Base-by-base conservation (phyloP, 2,888 invertebrate genomes). In the Apamea epomidion region DNA sequence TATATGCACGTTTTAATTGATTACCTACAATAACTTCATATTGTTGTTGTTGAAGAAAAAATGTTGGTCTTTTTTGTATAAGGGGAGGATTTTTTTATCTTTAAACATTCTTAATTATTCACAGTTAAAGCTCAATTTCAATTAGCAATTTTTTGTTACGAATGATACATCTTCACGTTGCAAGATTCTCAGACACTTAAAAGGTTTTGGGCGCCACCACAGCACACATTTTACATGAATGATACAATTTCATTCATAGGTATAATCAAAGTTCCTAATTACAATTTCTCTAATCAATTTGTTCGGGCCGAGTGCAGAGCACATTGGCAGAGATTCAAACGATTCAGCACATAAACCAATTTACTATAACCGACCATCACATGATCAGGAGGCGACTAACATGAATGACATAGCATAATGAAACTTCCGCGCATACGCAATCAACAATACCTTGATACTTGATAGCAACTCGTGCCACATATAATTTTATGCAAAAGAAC, bases 401-500 rank as follows among this genome's bases (percentile, higher is more conserved):
- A 86, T 89, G 90, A 92, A 93, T 94, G 94, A 95, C 94, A 92
- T 87, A 91, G 91, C 92, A 93, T 90, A 91, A 91, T 91, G 90
- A 88, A 86, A 92, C 92, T 93, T 93, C 94, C 94, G 93, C 89
- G 85, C 88, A 84, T 88, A 89, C 91, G 89, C 89, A 90, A 90
- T 84, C 89, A 88, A 91, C 92, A 92, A 93, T 92, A 84, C 86
- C 86, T 89, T 91, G 92, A 92, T 92, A 92, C 86, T 89, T 91
- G 92, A 92, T 92, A 92, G 91, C 91, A 89, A 88, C 71, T 84
- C 85, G 76, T 84, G 82, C 81, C 88, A 89, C 86, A 88, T 91
- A 90, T 92, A 90, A 92, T 93, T 92, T 89, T 83, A 89, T 89
- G 80, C 85, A 87, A 85, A 85, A 88, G 60, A 78, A 87, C 78